These are phyloP conservation scores for Sebastes itinus DNA, from an alignment of 2,797 vertebrate genomes.

Conservation along the genomic window DNA sequence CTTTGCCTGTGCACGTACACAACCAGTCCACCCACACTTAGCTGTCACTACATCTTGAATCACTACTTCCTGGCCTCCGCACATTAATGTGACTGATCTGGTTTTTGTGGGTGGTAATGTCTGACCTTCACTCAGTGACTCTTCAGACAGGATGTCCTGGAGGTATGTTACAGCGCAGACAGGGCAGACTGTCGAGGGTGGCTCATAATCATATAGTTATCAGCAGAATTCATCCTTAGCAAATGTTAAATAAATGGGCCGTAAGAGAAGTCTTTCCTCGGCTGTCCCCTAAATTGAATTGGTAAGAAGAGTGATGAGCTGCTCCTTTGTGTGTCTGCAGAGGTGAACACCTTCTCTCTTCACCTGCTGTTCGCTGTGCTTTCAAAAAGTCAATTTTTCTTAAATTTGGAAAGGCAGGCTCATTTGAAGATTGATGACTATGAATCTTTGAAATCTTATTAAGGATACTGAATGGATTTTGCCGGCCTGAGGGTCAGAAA, in stretches of 20 bases:
- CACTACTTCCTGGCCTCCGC: constrained; percentile 44
- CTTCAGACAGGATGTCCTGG: constrained; percentile 46
- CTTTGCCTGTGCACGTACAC: constrained; percentile 29
- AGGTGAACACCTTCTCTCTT: constrained; percentile 52
- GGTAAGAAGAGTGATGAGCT: constrained; percentile 64
- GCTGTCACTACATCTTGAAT: constrained; percentile 56
- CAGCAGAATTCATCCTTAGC: constrained; percentile 41
- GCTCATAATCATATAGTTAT: constrained; percentile 43
- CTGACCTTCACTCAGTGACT: constrained; percentile 63
- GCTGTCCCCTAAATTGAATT: constrained; percentile 64
- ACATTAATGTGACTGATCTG: constrained; percentile 53
- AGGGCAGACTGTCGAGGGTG: background rate
- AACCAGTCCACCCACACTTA: constrained; percentile 37
- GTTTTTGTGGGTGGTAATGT: constrained; percentile 52
- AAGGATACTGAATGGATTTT: constrained; percentile 66
- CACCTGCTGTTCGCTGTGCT: constrained; percentile 61
- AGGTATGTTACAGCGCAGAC: constrained; percentile 33
- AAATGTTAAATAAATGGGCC: constrained; percentile 63
- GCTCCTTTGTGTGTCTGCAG: constrained; percentile 49
- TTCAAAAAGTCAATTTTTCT: constrained; percentile 70
- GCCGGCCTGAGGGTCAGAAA: constrained; percentile 51
- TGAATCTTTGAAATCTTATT: constrained; percentile 70
- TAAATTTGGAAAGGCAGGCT: constrained; percentile 66
- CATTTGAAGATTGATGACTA: constrained; percentile 74
- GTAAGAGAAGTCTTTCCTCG: constrained; percentile 49